Evolutionary conservation across 2,888 invertebrate genomes (phyloP), one percentile per base, ranked within the genome.

Genomic region (Oeneis ivallda): DNA sequence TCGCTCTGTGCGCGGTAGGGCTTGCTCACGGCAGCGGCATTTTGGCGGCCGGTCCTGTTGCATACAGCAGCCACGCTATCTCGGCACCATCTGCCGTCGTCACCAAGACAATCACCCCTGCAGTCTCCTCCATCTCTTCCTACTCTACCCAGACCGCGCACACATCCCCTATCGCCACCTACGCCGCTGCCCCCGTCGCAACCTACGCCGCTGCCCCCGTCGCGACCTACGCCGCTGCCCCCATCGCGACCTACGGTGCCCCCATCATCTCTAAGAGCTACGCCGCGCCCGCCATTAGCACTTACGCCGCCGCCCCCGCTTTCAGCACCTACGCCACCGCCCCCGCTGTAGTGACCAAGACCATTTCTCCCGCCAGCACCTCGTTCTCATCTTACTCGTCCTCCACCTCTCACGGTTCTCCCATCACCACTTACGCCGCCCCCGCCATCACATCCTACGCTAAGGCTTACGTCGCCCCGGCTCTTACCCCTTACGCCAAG

Each of bases 1-100:
- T 93, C 70, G 85, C 94, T 74, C 92, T 93, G 76, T 92, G 94
- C 80, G 85, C 92, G 74, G 82, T 94, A 86, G 93, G 94, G 72
- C 85, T 92, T 62, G 93, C 91, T 80, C 92, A 85, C 77, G 94
- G 93, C 71, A 92, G 95, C 71, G 82, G 92, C 70, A 81, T 94
- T 65, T 79, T 84, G 64, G 90, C 86, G 65, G 87, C 86, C 59
- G 92, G 88, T 70, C 90, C 89, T 32, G 76, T 90, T 73, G 87
- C 87, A 74, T 93, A 86, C 85, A 92, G 84, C 82, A 86, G 76
- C 83, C 93, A 82, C 72, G 82, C 81, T 59, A 71, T 79, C 72
- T 84, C 86, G 52, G 83, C 85, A 13, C 86, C 87, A 54, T 84
- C 86, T 34, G 85, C 85, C 26, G 81, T 90, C 47, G 78, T 88